phyloP scores from a whole-genome alignment of 2,888 invertebrate genomes.

The Campoplex nolae region DNA sequence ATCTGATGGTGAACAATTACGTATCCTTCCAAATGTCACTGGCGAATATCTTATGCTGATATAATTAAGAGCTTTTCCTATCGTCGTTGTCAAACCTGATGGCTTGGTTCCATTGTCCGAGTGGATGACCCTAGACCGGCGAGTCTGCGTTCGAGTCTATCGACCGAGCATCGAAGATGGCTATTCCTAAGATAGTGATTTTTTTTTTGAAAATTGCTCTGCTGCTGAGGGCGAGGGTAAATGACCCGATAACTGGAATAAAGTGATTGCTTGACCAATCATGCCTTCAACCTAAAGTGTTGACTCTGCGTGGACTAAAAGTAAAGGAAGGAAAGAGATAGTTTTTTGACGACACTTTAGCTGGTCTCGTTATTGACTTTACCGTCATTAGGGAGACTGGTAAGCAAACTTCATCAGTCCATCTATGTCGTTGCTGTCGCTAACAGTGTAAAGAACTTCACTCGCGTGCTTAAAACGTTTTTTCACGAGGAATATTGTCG shows the following conservation, averaged over 20 bases:
- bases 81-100: background rate
- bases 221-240: background rate
- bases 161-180: background rate
- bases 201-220: background rate
- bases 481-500: conserved; percentile 46
- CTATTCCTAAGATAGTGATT: background rate
- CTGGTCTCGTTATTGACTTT: conserved; percentile 58
- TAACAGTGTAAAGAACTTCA: conserved; percentile 20
- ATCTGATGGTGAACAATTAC: conserved; percentile 1
- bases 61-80: background rate
- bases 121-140: background rate
- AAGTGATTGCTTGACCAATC: conserved; percentile 6
- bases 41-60: background rate
- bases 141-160: background rate
- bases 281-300: conserved; percentile 3
- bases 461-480: conserved; percentile 37
- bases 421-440: conserved; percentile 14
- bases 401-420: conserved; percentile 18
- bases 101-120: background rate
- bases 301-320: background rate
- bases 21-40: background rate
- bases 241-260: background rate
- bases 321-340: conserved; percentile 3
- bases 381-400: conserved; percentile 40
- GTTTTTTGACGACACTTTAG: conserved; percentile 30